A percentile compares a stretch with the other conserved stretches of the same genome.
These are phyloP conservation scores for Stegophylla sp. DNA, from an alignment of 2,888 invertebrate species.

Conservation along the genomic window DNA sequence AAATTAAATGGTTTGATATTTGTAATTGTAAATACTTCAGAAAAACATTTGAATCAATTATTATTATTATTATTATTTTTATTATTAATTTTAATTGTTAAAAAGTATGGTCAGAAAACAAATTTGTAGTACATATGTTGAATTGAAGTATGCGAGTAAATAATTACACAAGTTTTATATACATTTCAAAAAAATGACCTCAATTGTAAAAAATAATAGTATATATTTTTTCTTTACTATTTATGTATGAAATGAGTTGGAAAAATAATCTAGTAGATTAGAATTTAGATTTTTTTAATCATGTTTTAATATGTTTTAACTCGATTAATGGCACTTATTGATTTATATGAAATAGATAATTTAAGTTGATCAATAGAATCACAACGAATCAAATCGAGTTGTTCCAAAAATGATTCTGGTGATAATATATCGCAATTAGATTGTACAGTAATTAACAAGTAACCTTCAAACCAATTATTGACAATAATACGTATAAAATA, in stretches of 20 bases:
- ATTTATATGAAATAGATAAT: too few relatives aligned
- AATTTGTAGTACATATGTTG: slow-evolving; percentile 52
- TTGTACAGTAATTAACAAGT: too few relatives aligned
- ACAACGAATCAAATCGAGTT: too few relatives aligned
- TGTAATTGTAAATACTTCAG: slow-evolving; percentile 53
- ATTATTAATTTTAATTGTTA: slow-evolving; percentile 21
- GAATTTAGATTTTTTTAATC: slow-evolving; percentile 53
- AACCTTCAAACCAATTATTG: too few relatives aligned
- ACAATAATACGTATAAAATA: too few relatives aligned
- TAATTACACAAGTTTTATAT: slow-evolving; percentile 47
- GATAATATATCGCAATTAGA: too few relatives aligned
- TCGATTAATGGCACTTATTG: too few relatives aligned
- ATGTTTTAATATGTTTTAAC: too few relatives aligned
- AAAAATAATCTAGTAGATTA: slow-evolving; percentile 47
- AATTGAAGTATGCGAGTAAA: slow-evolving; percentile 32
- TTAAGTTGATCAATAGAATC: too few relatives aligned
- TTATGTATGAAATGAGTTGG: slow-evolving; percentile 54
- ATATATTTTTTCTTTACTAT: slow-evolving; percentile 58
- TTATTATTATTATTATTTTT: slow-evolving; percentile 30
- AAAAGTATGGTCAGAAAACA: slow-evolving; percentile 49
- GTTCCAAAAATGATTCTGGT: too few relatives aligned
- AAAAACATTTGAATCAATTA: slow-evolving; percentile 45
- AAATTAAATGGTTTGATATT: slow-evolving; percentile 41
- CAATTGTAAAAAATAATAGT: slow-evolving; percentile 54
- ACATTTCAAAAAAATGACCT: slow-evolving; percentile 24